Percentiles rank a stretch among this genome's conserved stretches.
Evolutionary conservation across 2,888 invertebrate species (phyloP).

Genomic region (Dromius quadrimaculatus): DNA sequence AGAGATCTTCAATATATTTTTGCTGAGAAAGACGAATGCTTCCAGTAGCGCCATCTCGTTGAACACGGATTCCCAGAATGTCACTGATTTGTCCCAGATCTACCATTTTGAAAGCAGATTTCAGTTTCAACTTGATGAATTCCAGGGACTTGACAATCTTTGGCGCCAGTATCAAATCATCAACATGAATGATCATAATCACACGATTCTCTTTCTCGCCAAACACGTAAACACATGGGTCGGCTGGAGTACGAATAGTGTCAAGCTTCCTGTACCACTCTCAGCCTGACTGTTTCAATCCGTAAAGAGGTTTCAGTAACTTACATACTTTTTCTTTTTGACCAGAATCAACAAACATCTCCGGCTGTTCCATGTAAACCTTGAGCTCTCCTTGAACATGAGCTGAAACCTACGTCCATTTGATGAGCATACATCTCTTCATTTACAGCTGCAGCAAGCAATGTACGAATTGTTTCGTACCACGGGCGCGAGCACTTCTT

Average conservation of each 20-base stretch:
- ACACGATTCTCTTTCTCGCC: constrained; percentile 18
- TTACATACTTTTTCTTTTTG: constrained; percentile 54
- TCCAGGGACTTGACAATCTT: constrained; percentile 49
- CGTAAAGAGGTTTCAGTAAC: constrained; percentile 54
- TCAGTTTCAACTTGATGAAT: constrained; percentile 50
- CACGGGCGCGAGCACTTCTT: constrained; percentile 52
- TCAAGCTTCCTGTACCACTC: constrained; percentile 52
- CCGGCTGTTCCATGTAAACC: constrained; percentile 54
- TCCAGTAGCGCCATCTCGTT: constrained; percentile 52
- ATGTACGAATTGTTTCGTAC: constrained; percentile 55
- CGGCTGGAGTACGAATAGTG: constrained; percentile 38
- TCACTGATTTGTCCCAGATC: constrained; percentile 52
- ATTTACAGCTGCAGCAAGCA: constrained; percentile 54
- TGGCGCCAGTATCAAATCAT: constrained; percentile 53
- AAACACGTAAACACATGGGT: constrained; percentile 54
- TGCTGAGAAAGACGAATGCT: constrained; percentile 53
- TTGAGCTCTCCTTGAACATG: constrained; percentile 55
- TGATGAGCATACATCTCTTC: constrained; percentile 56
- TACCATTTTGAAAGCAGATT: constrained; percentile 53
- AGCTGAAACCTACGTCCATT: constrained; percentile 55
- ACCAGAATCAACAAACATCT: constrained; percentile 46
- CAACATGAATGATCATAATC: constrained; percentile 53
- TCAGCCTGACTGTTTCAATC: constrained; percentile 54
- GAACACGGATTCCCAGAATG: constrained; percentile 52
- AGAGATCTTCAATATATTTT: constrained; percentile 52